Percentiles rank a stretch among this genome's conserved stretches.
phyloP scores from a whole-genome alignment of 2,888 invertebrate genomes.

The Lapara coniferarum region DNA sequence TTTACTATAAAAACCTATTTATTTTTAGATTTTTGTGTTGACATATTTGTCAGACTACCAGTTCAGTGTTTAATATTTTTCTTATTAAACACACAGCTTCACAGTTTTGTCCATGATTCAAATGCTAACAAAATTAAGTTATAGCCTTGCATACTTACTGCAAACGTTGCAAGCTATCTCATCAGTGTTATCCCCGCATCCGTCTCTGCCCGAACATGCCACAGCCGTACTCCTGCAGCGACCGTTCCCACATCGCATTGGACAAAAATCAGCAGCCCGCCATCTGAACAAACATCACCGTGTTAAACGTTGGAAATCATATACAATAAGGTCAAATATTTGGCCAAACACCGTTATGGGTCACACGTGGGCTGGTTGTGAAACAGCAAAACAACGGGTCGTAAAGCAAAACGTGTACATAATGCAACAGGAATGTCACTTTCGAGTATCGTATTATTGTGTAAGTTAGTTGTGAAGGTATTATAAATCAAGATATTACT shows the following conservation, averaged over 20 bases:
- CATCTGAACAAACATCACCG: slow-evolving; percentile 56
- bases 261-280: slow-evolving; percentile 87
- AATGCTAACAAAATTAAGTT: background rate
- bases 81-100: too few species aligned
- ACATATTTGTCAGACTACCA: too few species aligned
- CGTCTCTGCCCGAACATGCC: slow-evolving; percentile 94
- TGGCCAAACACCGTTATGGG: slow-evolving; percentile 55
- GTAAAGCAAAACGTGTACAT: background rate
- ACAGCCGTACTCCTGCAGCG: slow-evolving; percentile 94
- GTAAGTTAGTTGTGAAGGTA: too few species aligned
- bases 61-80: too few species aligned
- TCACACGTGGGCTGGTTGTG: slow-evolving; percentile 51
- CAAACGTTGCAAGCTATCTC: slow-evolving; percentile 93
- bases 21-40: too few species aligned
- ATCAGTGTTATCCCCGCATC: slow-evolving; percentile 95
- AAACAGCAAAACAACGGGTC: slow-evolving; percentile 19
- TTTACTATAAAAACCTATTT: too few species aligned
- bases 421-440: background rate
- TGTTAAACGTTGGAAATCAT: slow-evolving; percentile 36
- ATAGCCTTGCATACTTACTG: slow-evolving; percentile 85
- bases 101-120: too few species aligned
- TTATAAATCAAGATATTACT: too few species aligned
- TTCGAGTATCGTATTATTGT: too few species aligned
- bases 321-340: slow-evolving; percentile 58
- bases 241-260: slow-evolving; percentile 93